Evolutionary conservation across 2,888 invertebrate species (phyloP).

Genomic region (Cantharis flavilabris): DNA sequence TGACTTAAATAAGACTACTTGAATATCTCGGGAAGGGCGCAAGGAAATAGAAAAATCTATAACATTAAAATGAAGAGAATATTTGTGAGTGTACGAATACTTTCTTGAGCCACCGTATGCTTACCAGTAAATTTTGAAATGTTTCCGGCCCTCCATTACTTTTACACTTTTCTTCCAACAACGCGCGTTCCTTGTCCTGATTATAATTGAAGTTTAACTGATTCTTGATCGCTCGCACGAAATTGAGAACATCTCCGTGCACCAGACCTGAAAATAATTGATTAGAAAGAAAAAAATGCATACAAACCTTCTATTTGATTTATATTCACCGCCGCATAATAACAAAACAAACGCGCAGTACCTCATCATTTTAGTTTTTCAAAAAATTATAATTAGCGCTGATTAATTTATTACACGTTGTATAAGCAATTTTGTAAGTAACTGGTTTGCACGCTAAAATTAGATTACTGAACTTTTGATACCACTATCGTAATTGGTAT

Average conservation of each 20-base stretch:
- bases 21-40: too few relatives aligned
- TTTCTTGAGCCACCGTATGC: too few relatives aligned
- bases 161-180: background rate
- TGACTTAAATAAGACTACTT: too few relatives aligned
- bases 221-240: background rate
- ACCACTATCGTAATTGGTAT: background rate
- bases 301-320: background rate
- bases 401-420: background rate
- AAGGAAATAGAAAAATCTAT: too few relatives aligned
- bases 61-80: too few relatives aligned
- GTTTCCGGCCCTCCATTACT: conserved; percentile 5
- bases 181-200: background rate
- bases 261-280: background rate
- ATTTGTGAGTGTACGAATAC: too few relatives aligned
- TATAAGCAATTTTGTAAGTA: background rate
- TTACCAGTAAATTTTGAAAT: conserved; percentile 1
- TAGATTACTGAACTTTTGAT: background rate
- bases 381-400: background rate
- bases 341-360: background rate
- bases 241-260: background rate
- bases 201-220: background rate
- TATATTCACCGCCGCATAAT: background rate
- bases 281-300: background rate
- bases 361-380: background rate
- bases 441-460: background rate